Evolutionary conservation across 2,888 invertebrate genomes (phyloP).

Genomic region (Tholera decimalis): DNA sequence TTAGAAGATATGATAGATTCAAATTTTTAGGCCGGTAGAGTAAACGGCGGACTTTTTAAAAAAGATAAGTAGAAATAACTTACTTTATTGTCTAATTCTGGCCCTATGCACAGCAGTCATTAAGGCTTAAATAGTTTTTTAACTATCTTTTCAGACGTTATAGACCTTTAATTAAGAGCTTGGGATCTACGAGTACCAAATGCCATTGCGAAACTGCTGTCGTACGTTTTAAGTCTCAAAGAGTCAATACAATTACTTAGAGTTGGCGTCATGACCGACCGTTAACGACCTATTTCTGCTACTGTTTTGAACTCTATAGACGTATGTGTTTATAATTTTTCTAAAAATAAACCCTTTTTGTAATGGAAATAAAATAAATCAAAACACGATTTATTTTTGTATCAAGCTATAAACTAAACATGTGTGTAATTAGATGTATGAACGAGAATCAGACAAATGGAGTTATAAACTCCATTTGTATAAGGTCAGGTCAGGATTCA

Average conservation of each 20-base stretch:
- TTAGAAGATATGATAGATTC: no score
- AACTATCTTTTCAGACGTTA: neutral
- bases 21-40: no score
- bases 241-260: conserved; percentile 27
- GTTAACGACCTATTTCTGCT: conserved; percentile 3
- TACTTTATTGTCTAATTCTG: no score
- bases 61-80: no score
- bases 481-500: no score
- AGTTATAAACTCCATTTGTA: no score
- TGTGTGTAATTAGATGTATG: no score
- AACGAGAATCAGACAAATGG: no score
- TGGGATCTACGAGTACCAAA: neutral
- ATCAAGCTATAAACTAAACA: neutral
- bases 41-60: no score
- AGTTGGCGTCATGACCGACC: conserved; percentile 24
- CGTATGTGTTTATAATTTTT: neutral
- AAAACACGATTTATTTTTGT: neutral
- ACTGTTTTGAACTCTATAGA: neutral
- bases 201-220: conserved; percentile 12
- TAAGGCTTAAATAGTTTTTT: neutral
- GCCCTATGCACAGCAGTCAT: no score
- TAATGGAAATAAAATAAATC: neutral
- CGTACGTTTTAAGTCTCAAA: conserved; percentile 13
- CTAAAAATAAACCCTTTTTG: neutral
- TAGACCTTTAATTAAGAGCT: neutral